Evolutionary conservation across 1,140 invertebrate species (phyloP), one percentile per base, ranked within the genome.

Genomic region (Drosophila parabipectinata): DNA sequence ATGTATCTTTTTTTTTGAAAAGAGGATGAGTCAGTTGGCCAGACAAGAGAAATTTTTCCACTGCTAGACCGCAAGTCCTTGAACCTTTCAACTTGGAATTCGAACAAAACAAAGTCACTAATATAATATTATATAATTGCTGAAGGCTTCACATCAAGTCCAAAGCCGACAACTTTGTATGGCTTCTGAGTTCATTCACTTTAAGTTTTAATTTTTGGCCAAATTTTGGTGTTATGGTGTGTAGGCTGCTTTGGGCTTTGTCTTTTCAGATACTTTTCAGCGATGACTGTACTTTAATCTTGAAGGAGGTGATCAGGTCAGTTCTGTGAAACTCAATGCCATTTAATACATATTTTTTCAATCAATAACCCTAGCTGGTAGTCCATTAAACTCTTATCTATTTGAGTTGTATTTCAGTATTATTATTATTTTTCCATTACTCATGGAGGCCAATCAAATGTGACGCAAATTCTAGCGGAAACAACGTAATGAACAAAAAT

Each of bases 381-480:
- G n/a, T n/a, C n/a, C n/a, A n/a, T n/a, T n/a, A 21, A 54, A 67
- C 67, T 68, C 66, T 69, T 48, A 69, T 74, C 67, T 73, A 44
- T 73, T 51, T 34, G n/a, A 54, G 10, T 34, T 10, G 45, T 24
- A 34, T n/a, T 12, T 28, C 15, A 18, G 10, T 37, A 37, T 37
- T 37, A 4, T 37, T 37, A 37, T 37, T 37, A n/a, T 12, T 37
- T 37, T 37, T 37, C 34, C 34, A 37, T 74, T 62, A 63, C 45
- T 73, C 53, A 74, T 10, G 10, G 55, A 3, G 32, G 47, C 12
- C 8, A 61, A n/a, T 4, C 63, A 39, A 73, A 39, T 18, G 12
- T 53, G 53, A 74, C 60, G 60, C 32, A 74, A 56, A 72, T 64
- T n/a, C 7, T 39, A 14, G 14, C 41, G 56, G 14, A 67, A 52